Conservation (phyloP, 2,113 vertebrate genomes). For the Alectura lathami region DNA sequence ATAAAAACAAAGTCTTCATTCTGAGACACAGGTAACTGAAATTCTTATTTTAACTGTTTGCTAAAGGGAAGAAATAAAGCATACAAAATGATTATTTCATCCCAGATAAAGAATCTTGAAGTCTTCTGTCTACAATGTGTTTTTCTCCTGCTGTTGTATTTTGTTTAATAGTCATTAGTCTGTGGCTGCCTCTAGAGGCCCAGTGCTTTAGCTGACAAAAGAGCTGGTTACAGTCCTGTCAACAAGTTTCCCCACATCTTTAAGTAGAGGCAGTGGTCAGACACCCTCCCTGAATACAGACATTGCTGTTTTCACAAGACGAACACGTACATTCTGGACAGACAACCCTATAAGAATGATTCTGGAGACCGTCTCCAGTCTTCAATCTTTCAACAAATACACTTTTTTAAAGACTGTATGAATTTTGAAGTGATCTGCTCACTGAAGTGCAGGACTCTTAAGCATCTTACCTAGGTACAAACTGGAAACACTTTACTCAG, state of each 20-base stretch:
- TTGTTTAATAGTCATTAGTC: not conserved
- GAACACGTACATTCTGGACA: not conserved
- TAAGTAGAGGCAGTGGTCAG: accelerated
- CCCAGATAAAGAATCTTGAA: not conserved
- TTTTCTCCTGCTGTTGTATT: too few species aligned
- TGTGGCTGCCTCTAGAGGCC: not conserved
- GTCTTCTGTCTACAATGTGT: not conserved
- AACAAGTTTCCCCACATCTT: not conserved
- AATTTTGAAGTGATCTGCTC: not conserved
- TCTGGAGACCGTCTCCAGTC: not conserved
- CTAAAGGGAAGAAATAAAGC: not conserved
- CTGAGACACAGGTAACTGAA: not conserved
- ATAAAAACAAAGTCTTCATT: not conserved
- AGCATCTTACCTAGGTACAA: not conserved
- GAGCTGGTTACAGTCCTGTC: not conserved
- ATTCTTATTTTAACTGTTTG: not conserved
- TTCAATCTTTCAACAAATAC: not conserved
- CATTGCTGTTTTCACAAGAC: not conserved
- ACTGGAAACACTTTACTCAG: not conserved
- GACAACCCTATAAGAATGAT: not conserved
- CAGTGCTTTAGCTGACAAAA: not conserved
- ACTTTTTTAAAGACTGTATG: not conserved
- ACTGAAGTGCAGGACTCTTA: not conserved
- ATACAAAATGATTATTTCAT: not conserved
- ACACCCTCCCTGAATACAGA: not conserved